A percentile compares a stretch with the other conserved stretches of the same genome.
These are phyloP conservation scores for Nymphalis c-album DNA, from an alignment of 2,888 invertebrate species.

Conservation along the genomic window DNA sequence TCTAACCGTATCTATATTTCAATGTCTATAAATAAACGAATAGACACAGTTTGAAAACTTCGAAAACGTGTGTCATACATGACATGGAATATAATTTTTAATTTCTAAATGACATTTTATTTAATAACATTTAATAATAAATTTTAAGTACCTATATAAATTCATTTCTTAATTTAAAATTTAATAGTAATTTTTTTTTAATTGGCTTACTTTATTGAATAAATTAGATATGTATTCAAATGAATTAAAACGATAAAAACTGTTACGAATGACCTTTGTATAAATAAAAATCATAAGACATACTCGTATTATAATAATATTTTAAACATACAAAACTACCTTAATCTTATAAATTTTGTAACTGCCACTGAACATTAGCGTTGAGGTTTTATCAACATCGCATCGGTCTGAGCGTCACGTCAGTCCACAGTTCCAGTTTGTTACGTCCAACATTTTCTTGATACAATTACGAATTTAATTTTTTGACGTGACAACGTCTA, in stretches of 20 bases:
- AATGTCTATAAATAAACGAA: conserved; percentile 20
- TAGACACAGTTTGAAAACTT: conserved; percentile 1
- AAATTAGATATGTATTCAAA: not conserved
- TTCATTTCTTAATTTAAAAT: not conserved
- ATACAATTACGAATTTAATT: no score
- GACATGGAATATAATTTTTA: no score
- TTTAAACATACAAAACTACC: not conserved
- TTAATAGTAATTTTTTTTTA: not conserved
- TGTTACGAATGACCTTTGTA: not conserved
- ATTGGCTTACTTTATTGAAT: not conserved
- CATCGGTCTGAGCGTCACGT: no score
- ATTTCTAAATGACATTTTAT: not conserved
- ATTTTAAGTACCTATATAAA: not conserved
- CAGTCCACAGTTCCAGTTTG: no score
- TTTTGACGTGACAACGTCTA: no score
- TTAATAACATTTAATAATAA: not conserved
- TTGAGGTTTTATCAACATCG: no score
- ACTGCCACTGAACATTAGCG: no score
- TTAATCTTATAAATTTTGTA: not conserved
- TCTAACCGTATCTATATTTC: conserved; percentile 15
- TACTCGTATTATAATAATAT: not conserved
- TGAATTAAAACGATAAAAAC: not conserved
- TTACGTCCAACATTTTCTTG: no score
- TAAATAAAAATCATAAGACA: not conserved
- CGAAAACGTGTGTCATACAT: no score